phyloP scores from a whole-genome alignment of 2,888 invertebrate genomes.

The Timandra comae region DNA sequence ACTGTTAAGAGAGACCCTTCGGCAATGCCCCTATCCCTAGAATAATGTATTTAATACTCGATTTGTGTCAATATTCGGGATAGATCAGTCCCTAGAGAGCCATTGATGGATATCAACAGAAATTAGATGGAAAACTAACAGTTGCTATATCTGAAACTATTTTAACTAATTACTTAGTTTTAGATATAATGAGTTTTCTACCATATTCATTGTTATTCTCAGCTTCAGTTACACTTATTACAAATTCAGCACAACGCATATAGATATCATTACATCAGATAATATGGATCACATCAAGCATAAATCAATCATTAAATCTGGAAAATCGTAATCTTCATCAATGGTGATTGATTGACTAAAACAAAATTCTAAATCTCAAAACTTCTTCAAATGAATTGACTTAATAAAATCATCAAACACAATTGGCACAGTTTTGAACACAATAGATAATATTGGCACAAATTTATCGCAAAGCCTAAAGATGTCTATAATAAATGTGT shows the following conservation, averaged over 20 bases:
- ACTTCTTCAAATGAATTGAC: conserved; percentile 13
- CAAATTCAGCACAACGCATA: no score
- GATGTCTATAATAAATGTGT: conserved; percentile 19
- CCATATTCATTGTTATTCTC: no score
- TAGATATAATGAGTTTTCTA: no score
- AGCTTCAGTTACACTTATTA: no score
- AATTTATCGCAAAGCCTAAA: conserved; percentile 31
- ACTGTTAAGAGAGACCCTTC: conserved; percentile 50
- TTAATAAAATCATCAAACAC: conserved; percentile 11
- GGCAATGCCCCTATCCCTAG: conserved; percentile 41
- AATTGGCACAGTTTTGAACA: conserved; percentile 18
- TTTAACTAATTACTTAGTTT: no score
- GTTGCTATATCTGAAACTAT: no score
- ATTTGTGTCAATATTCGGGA: conserved; percentile 25
- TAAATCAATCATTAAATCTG: no score
- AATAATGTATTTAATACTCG: conserved; percentile 19
- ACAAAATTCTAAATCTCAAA: no score
- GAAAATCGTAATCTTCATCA: conserved; percentile 23
- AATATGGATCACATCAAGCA: no score
- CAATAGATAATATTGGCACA: conserved; percentile 40
- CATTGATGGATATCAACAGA: conserved; percentile 21
- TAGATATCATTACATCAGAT: no score
- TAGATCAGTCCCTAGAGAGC: conserved; percentile 8
- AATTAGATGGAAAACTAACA: no score
- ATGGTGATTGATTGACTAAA: conserved; percentile 13